Percentiles rank a stretch among this genome's conserved stretches.
These are phyloP conservation scores for Andrena minutula DNA, from an alignment of 2,888 invertebrate genomes.

Conservation along the genomic window DNA sequence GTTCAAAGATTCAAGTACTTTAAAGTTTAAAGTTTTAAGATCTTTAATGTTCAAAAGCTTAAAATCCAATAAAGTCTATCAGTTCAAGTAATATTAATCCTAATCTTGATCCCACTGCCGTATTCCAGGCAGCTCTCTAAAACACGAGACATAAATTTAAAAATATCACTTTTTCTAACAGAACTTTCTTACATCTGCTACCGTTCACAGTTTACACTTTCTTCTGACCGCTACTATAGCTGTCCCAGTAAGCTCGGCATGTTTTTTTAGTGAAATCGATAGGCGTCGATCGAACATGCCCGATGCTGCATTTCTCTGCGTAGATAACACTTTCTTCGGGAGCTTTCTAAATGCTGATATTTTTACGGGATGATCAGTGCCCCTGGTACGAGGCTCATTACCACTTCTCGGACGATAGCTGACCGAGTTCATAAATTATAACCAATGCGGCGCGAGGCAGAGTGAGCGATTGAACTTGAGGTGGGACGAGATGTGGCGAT, in stretches of 20 bases:
- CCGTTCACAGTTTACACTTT: too few relatives aligned
- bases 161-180: too few relatives aligned
- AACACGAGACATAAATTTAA: too few relatives aligned
- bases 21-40: too few relatives aligned
- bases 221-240: not conserved
- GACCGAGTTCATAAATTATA: not conserved
- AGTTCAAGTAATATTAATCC: too few relatives aligned
- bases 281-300: not conserved
- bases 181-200: too few relatives aligned
- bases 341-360: constrained; percentile 1
- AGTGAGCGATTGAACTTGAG: too few relatives aligned
- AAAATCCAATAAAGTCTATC: too few relatives aligned
- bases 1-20: too few relatives aligned
- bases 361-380: not conserved
- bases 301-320: not conserved
- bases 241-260: not conserved
- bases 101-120: too few relatives aligned
- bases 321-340: not conserved
- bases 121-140: too few relatives aligned
- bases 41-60: too few relatives aligned
- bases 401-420: not conserved
- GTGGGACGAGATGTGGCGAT: not conserved
- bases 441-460: not conserved
- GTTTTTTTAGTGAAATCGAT: constrained; percentile 9
- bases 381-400: not conserved